Conservation (phyloP, 2,888 invertebrate genomes). For the Macroteleia sp. region DNA sequence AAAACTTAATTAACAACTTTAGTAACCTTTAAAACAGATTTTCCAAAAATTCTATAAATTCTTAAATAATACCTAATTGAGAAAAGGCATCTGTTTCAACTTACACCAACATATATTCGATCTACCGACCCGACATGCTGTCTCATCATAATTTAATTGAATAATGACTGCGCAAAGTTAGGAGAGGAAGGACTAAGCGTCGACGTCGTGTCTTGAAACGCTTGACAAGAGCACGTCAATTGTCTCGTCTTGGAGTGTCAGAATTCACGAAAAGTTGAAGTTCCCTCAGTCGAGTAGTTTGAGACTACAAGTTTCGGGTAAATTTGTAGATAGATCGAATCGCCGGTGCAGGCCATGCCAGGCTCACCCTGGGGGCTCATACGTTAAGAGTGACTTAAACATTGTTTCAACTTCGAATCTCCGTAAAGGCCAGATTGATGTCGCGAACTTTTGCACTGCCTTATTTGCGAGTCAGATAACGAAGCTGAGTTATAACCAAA, state of each 20-base stretch:
- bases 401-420: constrained; percentile 84
- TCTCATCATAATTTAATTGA: constrained; percentile 28
- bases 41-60: too few species aligned
- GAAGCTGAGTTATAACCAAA: constrained; percentile 83
- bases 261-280: constrained; percentile 32
- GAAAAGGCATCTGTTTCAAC: too few species aligned
- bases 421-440: constrained; percentile 83
- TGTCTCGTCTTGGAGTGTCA: too few species aligned
- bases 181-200: background rate
- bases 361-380: constrained; percentile 80
- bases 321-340: constrained; percentile 75
- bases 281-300: constrained; percentile 35
- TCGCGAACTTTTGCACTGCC: constrained; percentile 83
- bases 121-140: background rate
- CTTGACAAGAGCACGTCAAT: constrained; percentile 40
- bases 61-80: too few species aligned
- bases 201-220: constrained; percentile 1
- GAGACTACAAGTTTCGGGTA: constrained; percentile 61
- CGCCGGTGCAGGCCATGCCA: constrained; percentile 69
- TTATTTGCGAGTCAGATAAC: constrained; percentile 85
- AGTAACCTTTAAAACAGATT: too few species aligned
- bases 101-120: background rate
- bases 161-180: constrained; percentile 16
- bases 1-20: too few species aligned
- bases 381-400: constrained; percentile 83